Base-by-base conservation (phyloP, 2,888 invertebrate species). In the Neoitamus cyanurus region DNA sequence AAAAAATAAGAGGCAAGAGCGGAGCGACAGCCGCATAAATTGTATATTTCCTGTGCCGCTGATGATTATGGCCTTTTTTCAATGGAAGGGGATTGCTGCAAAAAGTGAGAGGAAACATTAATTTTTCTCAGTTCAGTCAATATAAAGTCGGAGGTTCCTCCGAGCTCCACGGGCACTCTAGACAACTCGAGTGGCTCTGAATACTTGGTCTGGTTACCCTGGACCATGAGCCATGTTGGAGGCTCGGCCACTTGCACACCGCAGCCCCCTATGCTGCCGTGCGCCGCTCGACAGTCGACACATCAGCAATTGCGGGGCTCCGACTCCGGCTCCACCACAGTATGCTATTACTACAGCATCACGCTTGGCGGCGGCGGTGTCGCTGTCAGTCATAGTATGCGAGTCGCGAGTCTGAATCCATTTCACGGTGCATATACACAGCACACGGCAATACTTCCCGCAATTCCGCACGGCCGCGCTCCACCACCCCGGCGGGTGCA, bases 41-140 rank as follows among this genome's bases (percentile, higher is more conserved):
- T 83, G 83, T 83, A 73, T 73, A 83, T 83, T 83, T 83, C 83
- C 83, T 83, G 83, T 83, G 83, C 73, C 37, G 68, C 31, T 82
- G 82, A 82, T 82, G 82, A 82, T 69, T 68, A 69, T 82, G 82
- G 82, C 82, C 37, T 68, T 82, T 82, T 82, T 82, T 82, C 68
- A 82, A 69, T 68, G 82, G 69, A 82, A 69, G 83, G 72, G 72
- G 83, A 46, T 72, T 72, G 72, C 69, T 72, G 83, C 72, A 83
- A 83, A 83, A 83, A 83, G 83, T 83, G 83, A 83, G 83, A 83
- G 83, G 83, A 83, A 83, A 73, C 83, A 73, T 83, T 83, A 83
- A 83, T 83, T 83, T 72, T 83, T 70, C 70, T 83, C 46, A 83
- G 46, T 72, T 46, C 83, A 69, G 82, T 69, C 69, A 80, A 80